Evolutionary conservation across 2,113 vertebrate genomes (phyloP).

Genomic region (Amblyornis subalaris): DNA sequence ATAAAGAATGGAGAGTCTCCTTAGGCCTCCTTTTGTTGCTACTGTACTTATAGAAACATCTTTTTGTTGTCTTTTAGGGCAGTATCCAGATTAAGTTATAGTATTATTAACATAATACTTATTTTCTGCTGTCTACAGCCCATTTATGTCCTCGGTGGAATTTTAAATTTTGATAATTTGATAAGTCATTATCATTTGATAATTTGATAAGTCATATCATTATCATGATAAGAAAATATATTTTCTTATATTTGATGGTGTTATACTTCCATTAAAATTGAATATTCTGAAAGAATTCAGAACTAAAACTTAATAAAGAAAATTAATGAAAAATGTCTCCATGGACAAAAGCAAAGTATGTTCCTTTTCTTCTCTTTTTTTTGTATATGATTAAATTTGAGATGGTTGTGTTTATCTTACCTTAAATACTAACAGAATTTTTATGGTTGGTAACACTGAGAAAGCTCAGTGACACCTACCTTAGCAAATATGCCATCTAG

Average conservation of each 20-base stretch:
- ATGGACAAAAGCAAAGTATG: neutral
- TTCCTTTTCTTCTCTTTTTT: neutral
- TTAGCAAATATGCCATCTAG: neutral
- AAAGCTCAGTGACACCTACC: neutral
- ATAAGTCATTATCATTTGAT: neutral
- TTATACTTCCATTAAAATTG: neutral
- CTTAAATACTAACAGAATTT: neutral
- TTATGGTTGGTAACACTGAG: neutral
- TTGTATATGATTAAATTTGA: neutral
- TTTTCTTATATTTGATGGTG: neutral
- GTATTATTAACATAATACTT: neutral
- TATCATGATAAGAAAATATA: too few relatives aligned
- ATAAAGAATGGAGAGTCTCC: neutral
- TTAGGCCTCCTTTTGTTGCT: neutral
- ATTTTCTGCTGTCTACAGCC: neutral
- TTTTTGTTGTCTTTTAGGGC: neutral
- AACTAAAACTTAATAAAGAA: neutral
- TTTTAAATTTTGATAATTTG: neutral
- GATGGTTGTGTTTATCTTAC: neutral
- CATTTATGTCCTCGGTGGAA: neutral
- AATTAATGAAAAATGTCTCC: neutral
- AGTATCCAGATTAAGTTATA: neutral
- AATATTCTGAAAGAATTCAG: neutral
- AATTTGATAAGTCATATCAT: neutral
- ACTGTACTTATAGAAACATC: fast-evolving